Base-by-base conservation (phyloP, 2,888 invertebrate species). In the Drosophila helvetica region DNA sequence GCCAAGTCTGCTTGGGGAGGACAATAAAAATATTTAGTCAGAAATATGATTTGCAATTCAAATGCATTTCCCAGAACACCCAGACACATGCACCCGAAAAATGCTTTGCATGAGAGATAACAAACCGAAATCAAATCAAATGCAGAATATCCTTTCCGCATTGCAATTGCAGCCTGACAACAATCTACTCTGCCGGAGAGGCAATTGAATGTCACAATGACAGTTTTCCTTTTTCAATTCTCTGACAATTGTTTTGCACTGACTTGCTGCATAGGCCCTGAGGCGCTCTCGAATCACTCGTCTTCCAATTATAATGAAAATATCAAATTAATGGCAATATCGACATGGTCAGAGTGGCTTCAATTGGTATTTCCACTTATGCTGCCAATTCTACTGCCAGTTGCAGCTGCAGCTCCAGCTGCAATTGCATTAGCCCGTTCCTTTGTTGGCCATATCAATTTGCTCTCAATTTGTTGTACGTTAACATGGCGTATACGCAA, bases 401-500 rank as follows among this genome's bases (percentile, higher is more conserved):
- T 27, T 66, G 58, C 27, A 27, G 8, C 27, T 8, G 30, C 53
- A 66, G 27, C 19, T 66, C 52, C 27, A 27, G 8, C 27, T 8
- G 30, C 51, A 47, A 19, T 51, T 53, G 33, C 60, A 52, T 27
- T 22, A 52, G 46, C 55, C 27, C 22, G 15, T 42, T 53, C 50
- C 53, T 58, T 17, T 56, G 66, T 68, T 54, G 63, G 56, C 38
- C 71, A 71, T 71, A 59, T 66, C 59, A 69, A 67, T 66, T 65
- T 75, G 58, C 70, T 62, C 52, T 43, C 58, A 61, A 75, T 61
- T 69, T 77, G 62, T 66, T 61, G 30, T 48, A 51, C 66, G 54
- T 54, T 53, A 47, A 62, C 42, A 59, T 74, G 67, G 57, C 68
- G 62, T 66, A 83, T 73, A 78, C 74, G 81, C 67, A 72, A 70